Percentiles rank a stretch among this genome's conserved stretches.
Evolutionary conservation across 1,140 invertebrate species (phyloP).

Genomic region (Monomorium pharaonis): DNA sequence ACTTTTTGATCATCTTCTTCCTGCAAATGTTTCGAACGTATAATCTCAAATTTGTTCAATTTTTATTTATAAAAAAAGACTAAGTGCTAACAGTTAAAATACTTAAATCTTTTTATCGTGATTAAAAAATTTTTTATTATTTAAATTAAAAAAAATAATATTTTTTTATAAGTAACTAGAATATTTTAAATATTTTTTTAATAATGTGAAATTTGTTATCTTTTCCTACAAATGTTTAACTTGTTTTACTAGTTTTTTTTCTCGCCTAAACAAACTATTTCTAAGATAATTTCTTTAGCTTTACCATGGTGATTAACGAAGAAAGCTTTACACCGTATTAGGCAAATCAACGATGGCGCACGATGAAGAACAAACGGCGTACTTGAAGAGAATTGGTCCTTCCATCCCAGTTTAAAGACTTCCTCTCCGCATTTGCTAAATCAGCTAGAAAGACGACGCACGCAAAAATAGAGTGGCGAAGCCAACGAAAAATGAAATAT

Average conservation of each 20-base stretch:
- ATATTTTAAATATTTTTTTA: neutral
- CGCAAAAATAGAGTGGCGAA: constrained; percentile 76
- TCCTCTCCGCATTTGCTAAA: constrained; percentile 72
- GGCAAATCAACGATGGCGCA: neutral
- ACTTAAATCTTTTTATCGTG: neutral
- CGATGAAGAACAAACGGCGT: constrained; percentile 67
- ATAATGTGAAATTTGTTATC: neutral
- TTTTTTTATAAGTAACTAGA: neutral
- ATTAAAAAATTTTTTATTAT: neutral
- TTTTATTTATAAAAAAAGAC: constrained; percentile 10
- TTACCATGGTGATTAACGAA: constrained; percentile 74
- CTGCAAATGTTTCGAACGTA: constrained; percentile 76
- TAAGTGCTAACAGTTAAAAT: neutral
- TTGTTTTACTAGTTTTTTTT: neutral
- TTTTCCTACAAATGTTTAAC: neutral
- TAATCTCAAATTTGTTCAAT: neutral
- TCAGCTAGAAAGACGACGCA: constrained; percentile 80
- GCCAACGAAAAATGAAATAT: constrained; percentile 83
- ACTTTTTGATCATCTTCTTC: constrained; percentile 93
- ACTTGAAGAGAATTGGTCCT: constrained; percentile 76
- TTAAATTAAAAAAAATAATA: neutral
- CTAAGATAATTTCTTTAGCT: neutral
- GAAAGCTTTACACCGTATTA: constrained; percentile 62
- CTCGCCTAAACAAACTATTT: neutral
- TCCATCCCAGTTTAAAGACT: constrained; percentile 79